phyloP scores from a whole-genome alignment of 2,888 invertebrate species.

The Pachliopta kotzebuea region DNA sequence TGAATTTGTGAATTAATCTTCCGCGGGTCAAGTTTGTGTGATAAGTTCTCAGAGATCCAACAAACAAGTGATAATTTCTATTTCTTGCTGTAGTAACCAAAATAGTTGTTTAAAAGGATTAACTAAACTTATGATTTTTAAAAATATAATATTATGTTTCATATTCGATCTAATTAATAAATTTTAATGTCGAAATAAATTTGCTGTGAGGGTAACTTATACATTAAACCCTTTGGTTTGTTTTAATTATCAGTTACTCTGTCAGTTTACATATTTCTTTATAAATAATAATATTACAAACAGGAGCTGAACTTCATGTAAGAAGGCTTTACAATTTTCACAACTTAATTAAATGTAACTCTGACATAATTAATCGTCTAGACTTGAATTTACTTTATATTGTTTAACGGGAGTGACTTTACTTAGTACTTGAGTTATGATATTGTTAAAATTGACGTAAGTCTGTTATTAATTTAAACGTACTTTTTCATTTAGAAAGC shows the following conservation, averaged over 20 bases:
- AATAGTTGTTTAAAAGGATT: conserved; percentile 11
- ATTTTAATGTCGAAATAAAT: no score
- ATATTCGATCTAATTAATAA: no score
- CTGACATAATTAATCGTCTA: neutral
- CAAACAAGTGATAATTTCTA: conserved; percentile 22
- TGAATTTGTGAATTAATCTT: conserved; percentile 11
- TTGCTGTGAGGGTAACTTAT: no score
- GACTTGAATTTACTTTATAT: neutral
- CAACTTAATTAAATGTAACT: neutral
- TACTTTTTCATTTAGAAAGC: no score
- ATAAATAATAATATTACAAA: neutral
- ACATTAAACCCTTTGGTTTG: no score
- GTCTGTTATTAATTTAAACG: no score
- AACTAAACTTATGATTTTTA: neutral
- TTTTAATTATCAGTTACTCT: neutral
- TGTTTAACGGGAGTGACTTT: neutral
- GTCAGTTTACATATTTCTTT: neutral
- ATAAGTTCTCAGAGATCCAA: conserved; percentile 12
- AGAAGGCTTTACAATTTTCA: neutral
- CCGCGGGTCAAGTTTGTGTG: conserved; percentile 11
- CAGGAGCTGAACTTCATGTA: neutral
- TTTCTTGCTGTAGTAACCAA: conserved; percentile 4
- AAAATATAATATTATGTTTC: neutral
- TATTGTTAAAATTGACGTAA: no score
- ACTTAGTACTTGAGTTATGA: neutral